Conservation (phyloP, 2,113 vertebrate species). For the Chelonoidis abingdonii region DNA sequence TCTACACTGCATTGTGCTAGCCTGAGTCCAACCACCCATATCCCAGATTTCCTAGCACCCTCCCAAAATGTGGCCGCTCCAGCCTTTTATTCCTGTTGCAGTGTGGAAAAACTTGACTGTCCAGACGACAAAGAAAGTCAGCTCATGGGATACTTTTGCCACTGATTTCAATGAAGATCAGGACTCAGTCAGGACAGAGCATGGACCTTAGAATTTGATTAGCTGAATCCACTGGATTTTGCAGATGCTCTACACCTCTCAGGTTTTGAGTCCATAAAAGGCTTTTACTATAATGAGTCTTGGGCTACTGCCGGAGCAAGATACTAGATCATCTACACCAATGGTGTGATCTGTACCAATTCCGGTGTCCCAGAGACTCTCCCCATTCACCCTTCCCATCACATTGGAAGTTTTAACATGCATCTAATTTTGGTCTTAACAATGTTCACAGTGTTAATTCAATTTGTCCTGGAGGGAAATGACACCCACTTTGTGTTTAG, state of each 20-base stretch:
- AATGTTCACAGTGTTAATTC: background rate
- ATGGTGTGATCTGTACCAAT: background rate
- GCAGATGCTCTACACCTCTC: background rate
- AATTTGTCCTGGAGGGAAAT: background rate
- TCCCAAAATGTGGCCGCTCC: background rate
- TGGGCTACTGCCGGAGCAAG: background rate
- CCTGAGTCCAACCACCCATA: background rate
- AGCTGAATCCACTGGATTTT: background rate
- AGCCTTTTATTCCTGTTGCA: background rate
- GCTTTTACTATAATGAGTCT: background rate
- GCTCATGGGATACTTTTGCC: background rate
- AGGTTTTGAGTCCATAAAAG: background rate
- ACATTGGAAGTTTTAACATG: fast-evolving
- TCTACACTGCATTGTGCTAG: background rate
- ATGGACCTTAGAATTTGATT: background rate
- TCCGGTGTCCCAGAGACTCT: background rate
- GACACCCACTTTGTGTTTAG: background rate
- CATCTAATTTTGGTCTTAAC: background rate
- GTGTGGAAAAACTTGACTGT: background rate
- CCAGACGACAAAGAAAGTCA: background rate
- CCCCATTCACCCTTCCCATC: background rate
- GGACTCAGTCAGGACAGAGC: background rate
- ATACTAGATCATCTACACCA: background rate
- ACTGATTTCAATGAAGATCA: background rate
- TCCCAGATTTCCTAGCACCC: background rate